Percentiles rank a stretch among this genome's conserved stretches.
These are phyloP conservation scores for Caradrina clavipalpis DNA, from an alignment of 2,888 invertebrate species.

Conservation along the genomic window DNA sequence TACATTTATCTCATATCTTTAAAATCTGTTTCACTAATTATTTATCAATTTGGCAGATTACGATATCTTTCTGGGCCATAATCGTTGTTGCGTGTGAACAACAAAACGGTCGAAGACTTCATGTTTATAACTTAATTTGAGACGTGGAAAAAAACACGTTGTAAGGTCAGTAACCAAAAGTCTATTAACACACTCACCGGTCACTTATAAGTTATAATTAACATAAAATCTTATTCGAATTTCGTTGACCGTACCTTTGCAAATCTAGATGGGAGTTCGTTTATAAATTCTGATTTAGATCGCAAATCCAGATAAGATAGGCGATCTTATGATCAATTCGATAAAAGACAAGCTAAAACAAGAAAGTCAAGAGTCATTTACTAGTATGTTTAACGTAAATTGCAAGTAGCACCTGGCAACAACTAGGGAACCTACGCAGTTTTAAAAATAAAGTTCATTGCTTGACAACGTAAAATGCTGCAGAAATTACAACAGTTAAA, in stretches of 20 bases:
- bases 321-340: not conserved
- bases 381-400: not conserved
- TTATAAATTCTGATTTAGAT: not conserved
- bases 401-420: not conserved
- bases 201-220: too few species aligned
- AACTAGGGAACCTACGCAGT: constrained; percentile 21
- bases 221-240: not conserved
- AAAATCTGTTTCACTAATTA: constrained; percentile 27
- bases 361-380: not conserved
- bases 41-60: constrained; percentile 28
- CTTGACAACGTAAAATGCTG: constrained; percentile 8
- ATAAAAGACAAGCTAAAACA: not conserved
- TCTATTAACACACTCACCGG: too few species aligned
- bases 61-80: constrained; percentile 27
- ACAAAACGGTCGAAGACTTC: constrained; percentile 8
- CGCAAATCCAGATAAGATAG: not conserved
- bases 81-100: constrained; percentile 16
- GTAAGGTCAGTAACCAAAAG: not conserved
- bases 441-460: constrained; percentile 11
- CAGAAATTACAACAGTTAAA: constrained; percentile 7
- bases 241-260: not conserved
- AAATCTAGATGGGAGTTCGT: not conserved
- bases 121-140: constrained; percentile 10
- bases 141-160: not conserved
- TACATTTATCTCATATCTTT: constrained; percentile 25